Evolutionary conservation across 2,113 vertebrate genomes (phyloP).

Genomic region (Mustelus asterias): DNA sequence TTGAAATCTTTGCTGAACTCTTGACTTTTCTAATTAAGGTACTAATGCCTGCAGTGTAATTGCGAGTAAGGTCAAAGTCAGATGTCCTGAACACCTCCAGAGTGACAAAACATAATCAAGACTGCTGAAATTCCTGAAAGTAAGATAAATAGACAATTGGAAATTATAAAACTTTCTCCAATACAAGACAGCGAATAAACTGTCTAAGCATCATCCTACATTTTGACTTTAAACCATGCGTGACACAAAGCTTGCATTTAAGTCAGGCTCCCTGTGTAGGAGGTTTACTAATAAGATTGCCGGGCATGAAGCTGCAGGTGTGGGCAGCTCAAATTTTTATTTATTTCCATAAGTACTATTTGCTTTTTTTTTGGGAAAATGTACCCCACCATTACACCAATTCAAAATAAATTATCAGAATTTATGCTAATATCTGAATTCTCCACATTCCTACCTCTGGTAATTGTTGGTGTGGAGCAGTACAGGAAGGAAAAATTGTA

Average conservation of each 20-base stretch:
- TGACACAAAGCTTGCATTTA: background rate
- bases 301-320: background rate
- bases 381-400: background rate
- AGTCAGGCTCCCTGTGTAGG: background rate
- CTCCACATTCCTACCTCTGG: background rate
- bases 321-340: background rate
- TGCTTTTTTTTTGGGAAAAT: background rate
- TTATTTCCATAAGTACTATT: background rate
- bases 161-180: background rate
- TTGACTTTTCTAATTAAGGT: constrained; percentile 4
- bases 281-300: background rate
- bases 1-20: background rate
- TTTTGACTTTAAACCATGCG: background rate
- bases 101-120: background rate
- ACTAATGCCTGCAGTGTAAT: background rate
- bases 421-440: background rate
- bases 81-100: background rate
- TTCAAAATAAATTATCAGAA: background rate
- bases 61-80: background rate
- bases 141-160: background rate
- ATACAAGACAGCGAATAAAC: background rate
- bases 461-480: background rate
- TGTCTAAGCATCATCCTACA: background rate
- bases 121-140: background rate
- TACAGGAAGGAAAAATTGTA: background rate